phyloP scores from a whole-genome alignment of 2,888 invertebrate species.

The Meiosimyza decipiens region DNA sequence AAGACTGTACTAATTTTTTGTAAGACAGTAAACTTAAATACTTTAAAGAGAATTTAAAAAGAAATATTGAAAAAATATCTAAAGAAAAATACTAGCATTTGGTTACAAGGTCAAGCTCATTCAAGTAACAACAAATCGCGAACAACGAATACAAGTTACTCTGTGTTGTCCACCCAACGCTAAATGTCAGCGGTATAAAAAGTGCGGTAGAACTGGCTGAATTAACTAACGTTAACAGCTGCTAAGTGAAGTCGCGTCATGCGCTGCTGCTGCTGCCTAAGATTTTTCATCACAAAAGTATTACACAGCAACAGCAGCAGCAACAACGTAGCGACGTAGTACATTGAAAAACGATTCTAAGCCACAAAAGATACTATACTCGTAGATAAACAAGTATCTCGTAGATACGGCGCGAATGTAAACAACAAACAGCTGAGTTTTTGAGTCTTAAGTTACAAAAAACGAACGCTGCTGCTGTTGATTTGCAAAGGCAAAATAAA shows the following conservation, averaged over 20 bases:
- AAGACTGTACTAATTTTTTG: too few species aligned
- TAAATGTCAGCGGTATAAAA: too few species aligned
- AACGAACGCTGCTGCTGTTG: background rate
- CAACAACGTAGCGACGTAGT: background rate
- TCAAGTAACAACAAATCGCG: slow-evolving; percentile 33
- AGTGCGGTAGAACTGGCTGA: too few species aligned
- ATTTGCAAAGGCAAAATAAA: background rate
- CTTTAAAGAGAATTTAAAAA: background rate
- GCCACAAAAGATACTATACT: too few species aligned
- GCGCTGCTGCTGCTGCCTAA: background rate
- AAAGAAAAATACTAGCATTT: slow-evolving; percentile 38
- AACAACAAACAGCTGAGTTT: slow-evolving; percentile 44
- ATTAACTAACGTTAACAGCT: background rate
- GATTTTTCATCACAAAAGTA: background rate
- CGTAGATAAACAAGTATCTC: background rate
- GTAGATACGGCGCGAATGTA: slow-evolving; percentile 27
- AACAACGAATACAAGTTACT: background rate
- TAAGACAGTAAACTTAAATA: too few species aligned
- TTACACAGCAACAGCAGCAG: background rate
- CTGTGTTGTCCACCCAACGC: too few species aligned
- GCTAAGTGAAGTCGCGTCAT: background rate
- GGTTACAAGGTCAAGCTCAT: slow-evolving; percentile 47
- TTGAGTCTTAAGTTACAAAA: background rate
- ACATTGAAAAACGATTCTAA: too few species aligned
- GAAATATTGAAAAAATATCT: background rate